Conservation (phyloP, 2,797 vertebrate species). For the Harpagifer antarcticus region DNA sequence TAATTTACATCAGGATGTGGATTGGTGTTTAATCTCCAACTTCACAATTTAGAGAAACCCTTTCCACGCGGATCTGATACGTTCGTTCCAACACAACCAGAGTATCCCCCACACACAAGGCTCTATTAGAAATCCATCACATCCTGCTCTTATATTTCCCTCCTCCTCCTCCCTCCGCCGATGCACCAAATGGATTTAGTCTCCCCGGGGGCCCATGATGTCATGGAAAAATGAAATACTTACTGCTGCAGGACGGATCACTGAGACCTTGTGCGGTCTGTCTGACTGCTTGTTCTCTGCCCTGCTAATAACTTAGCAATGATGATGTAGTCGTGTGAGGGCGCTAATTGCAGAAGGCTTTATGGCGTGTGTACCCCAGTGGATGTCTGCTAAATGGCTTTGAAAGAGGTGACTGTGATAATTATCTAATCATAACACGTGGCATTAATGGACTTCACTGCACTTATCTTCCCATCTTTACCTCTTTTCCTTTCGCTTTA, state of each 20-base stretch:
- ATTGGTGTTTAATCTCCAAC: too few species aligned
- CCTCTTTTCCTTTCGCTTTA: too few species aligned
- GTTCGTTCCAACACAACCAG: neutral
- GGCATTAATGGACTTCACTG: slow-evolving; percentile 6
- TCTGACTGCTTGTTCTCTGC: slow-evolving; percentile 35
- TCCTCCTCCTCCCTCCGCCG: neutral
- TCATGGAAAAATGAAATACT: slow-evolving; percentile 65
- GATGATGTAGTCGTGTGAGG: slow-evolving; percentile 51
- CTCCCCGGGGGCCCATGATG: slow-evolving; percentile 50
- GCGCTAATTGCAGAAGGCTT: slow-evolving; percentile 54
- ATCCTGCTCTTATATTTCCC: slow-evolving; percentile 19
- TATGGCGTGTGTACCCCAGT: slow-evolving; percentile 34
- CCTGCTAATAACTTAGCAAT: slow-evolving; percentile 57
- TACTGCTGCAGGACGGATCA: slow-evolving; percentile 24
- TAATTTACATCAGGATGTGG: too few species aligned
- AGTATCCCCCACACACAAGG: neutral
- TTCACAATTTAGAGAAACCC: neutral
- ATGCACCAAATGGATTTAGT: slow-evolving; percentile 38
- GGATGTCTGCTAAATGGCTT: slow-evolving; percentile 19
- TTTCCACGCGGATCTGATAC: neutral
- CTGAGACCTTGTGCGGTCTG: neutral
- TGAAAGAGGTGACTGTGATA: slow-evolving; percentile 46
- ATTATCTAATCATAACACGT: slow-evolving; percentile 52
- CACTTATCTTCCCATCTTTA: neutral
- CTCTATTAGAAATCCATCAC: slow-evolving; percentile 27